A percentile compares a stretch with the other conserved stretches of the same genome.
phyloP scores from a whole-genome alignment of 1,140 invertebrate genomes.

The Wasmannia auropunctata region DNA sequence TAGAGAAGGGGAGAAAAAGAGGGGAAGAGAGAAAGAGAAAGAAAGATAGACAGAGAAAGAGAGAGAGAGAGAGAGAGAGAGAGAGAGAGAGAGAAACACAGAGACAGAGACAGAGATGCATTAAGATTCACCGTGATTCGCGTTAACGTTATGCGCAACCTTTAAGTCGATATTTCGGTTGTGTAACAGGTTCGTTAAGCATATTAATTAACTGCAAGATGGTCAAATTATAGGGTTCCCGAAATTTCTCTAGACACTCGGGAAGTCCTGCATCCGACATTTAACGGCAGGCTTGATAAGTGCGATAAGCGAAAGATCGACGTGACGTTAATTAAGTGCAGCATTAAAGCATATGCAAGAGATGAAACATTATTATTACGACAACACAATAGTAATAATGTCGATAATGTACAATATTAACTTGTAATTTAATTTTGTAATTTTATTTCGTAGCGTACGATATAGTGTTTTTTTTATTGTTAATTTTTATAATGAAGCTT shows the following conservation, averaged over 20 bases:
- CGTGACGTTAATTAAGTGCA: neutral
- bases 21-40: neutral
- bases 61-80: neutral
- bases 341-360: neutral
- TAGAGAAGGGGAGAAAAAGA: neutral
- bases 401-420: neutral
- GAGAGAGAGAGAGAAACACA: neutral
- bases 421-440: neutral
- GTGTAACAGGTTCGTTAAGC: neutral
- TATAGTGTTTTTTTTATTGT: neutral
- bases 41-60: too few relatives aligned
- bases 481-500: neutral
- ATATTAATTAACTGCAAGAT: constrained; percentile 5
- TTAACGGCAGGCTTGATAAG: neutral
- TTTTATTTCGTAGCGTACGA: neutral
- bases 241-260: neutral
- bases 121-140: neutral
- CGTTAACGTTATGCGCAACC: neutral
- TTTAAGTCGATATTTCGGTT: constrained; percentile 13
- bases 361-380: neutral
- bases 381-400: neutral
- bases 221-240: neutral
- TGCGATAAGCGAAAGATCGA: neutral
- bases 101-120: neutral
- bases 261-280: neutral